Evolutionary conservation across 2,113 vertebrate genomes (phyloP), one percentile per base, ranked within the genome.

Genomic region (Australoheros scitulus): DNA sequence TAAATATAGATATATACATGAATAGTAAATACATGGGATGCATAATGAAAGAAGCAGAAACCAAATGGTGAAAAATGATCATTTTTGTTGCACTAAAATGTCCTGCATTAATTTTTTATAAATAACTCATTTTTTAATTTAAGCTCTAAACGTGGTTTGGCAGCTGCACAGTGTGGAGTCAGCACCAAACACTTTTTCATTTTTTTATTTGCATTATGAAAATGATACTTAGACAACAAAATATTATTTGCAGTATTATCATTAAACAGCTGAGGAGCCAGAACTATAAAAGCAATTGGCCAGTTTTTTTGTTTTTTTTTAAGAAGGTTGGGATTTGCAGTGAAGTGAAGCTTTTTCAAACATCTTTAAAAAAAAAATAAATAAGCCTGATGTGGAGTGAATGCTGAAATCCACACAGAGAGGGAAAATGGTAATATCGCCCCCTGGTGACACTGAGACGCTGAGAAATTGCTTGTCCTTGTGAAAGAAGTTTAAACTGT

Each of bases 371-470:
- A 43, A 41, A 41, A 9, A 1, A 41, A 43, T 43, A 36, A 52
- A 70, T 52, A 17, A 61, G 61, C 11, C 36, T 79, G 36, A 55
- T 50, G 78, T 78, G 60, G 26, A 55, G 74, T 65, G 26, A 85
- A 76, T 11, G 41, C 76, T 81, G 14, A 76, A 76, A 26, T 29
- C 68, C 81, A 72, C 68, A 76, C 11, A 47, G 20, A 20, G 15
- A 83, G 58, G 26, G 7, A 78, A 89, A 83, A 92, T 82, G 91
- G 83, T 90, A 87, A 93, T 17, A 89, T 80, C 88, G 91, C 93
- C 93, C 93, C 92, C 92, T 94, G 85, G 85, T 92, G 93, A 80
- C 85, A 15, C 2, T 8, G 50, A 65, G 52, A 52, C 2, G 50
- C 72, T 7, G 15, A 57, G 38, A 76, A 80, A 77, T 32, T 1